phyloP scores from a whole-genome alignment of 2,888 invertebrate species.

The Drosophila subquinaria region DNA sequence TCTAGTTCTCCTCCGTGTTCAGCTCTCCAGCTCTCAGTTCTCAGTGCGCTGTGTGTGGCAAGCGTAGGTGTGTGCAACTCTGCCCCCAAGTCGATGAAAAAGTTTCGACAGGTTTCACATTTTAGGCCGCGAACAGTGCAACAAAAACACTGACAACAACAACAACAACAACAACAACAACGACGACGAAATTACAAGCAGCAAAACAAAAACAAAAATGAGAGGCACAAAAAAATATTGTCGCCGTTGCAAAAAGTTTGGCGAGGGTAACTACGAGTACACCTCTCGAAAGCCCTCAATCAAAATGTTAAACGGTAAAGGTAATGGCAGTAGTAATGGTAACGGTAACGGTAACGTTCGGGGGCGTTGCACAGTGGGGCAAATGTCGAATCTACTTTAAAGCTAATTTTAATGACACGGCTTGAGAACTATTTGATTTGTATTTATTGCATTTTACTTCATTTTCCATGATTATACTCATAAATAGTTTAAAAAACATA shows the following conservation, averaged over 20 bases:
- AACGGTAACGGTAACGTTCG: conserved; percentile 28
- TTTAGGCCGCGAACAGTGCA: conserved; percentile 69
- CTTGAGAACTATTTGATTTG: not conserved
- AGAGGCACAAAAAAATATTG: conserved; percentile 7
- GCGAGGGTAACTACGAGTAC: conserved; percentile 11
- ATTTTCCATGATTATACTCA: not conserved
- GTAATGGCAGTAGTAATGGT: conserved; percentile 10
- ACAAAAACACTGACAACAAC: conserved; percentile 43
- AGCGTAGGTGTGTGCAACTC: conserved; percentile 44
- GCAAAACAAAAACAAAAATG: conserved; percentile 2
- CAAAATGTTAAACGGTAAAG: conserved; percentile 23
- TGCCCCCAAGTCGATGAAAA: conserved; percentile 63
- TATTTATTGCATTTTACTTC: not conserved
- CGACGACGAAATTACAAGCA: conserved; percentile 1
- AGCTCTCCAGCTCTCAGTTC: not conserved
- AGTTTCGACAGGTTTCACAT: conserved; percentile 73
- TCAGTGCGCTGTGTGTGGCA: conserved; percentile 42
- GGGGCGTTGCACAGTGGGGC: conserved; percentile 22
- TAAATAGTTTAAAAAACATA: too few species aligned
- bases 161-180: conserved; percentile 23
- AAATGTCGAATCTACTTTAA: not conserved
- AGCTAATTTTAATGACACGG: not conserved
- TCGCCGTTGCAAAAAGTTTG: conserved; percentile 25
- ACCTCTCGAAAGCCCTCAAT: conserved; percentile 14
- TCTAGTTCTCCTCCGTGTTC: conserved; percentile 4